phyloP scores from a whole-genome alignment of 2,888 invertebrate genomes.

The Polylopha cassiicola region DNA sequence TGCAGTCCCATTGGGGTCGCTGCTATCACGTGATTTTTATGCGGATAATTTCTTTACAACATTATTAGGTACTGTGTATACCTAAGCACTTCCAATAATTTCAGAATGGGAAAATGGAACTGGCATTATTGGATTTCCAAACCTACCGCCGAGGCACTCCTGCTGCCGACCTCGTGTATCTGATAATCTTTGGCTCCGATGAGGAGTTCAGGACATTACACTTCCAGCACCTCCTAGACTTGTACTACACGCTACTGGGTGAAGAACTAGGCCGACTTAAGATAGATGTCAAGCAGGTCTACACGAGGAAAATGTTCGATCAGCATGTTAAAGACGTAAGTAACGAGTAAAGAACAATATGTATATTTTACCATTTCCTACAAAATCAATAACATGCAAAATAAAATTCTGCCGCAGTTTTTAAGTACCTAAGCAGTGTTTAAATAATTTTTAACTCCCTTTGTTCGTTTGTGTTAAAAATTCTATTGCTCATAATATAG shows the following conservation, averaged over 20 bases:
- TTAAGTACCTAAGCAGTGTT: too few species aligned
- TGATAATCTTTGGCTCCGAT: constrained; percentile 37
- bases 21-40: too few species aligned
- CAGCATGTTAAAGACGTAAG: constrained; percentile 34
- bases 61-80: too few species aligned
- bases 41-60: too few species aligned
- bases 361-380: too few species aligned
- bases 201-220: constrained; percentile 32
- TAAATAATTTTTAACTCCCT: too few species aligned
- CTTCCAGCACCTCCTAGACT: constrained; percentile 29
- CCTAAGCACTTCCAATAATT: not conserved
- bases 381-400: too few species aligned
- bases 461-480: too few species aligned
- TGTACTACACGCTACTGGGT: constrained; percentile 33
- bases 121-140: constrained; percentile 35
- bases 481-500: too few species aligned
- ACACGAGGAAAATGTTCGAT: constrained; percentile 32
- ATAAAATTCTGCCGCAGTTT: too few species aligned
- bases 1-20: too few species aligned
- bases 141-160: constrained; percentile 27
- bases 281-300: constrained; percentile 29
- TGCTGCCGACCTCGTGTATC: constrained; percentile 32
- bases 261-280: constrained; percentile 27
- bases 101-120: constrained; percentile 31
- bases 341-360: too few species aligned